Evolutionary conservation across 2,797 vertebrate genomes (phyloP).

Genomic region (Holocentrus rufus): DNA sequence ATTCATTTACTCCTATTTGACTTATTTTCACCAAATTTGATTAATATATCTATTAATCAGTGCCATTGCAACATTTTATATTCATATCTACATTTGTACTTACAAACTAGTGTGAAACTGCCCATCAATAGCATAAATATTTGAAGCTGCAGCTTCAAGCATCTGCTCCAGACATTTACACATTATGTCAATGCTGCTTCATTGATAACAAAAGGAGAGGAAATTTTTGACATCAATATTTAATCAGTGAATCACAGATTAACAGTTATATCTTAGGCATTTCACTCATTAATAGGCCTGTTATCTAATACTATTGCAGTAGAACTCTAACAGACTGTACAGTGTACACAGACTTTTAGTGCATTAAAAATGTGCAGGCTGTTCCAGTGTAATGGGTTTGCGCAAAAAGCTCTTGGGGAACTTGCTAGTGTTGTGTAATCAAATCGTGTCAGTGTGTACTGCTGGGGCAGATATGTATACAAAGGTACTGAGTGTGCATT

Average conservation of each 20-base stretch:
- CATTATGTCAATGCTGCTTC: constrained; percentile 14
- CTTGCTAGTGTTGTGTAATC: constrained; percentile 42
- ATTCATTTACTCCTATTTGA: not conserved
- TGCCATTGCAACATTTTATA: not conserved
- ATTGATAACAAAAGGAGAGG: constrained; percentile 33
- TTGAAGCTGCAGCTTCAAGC: constrained; percentile 10
- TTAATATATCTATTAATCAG: too few relatives aligned
- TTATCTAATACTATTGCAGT: constrained; percentile 63
- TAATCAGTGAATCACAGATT: constrained; percentile 67
- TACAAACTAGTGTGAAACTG: too few relatives aligned
- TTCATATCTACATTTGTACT: too few relatives aligned
- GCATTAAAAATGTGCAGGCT: constrained; percentile 37
- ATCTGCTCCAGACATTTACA: constrained; percentile 41
- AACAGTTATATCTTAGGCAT: constrained; percentile 60
- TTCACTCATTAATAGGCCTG: constrained; percentile 51
- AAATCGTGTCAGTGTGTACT: constrained; percentile 38
- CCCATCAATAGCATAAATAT: too few relatives aligned
- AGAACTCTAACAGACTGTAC: constrained; percentile 42
- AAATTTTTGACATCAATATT: constrained; percentile 68
- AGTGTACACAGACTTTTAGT: constrained; percentile 19
- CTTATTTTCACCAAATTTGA: too few relatives aligned
- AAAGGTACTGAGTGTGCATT: constrained; percentile 7
- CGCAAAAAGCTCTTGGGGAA: constrained; percentile 37
- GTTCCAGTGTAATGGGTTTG: constrained; percentile 20
- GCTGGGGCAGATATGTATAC: constrained; percentile 22